Conservation (phyloP, 2,888 invertebrate species). For the Mayetiola destructor region DNA sequence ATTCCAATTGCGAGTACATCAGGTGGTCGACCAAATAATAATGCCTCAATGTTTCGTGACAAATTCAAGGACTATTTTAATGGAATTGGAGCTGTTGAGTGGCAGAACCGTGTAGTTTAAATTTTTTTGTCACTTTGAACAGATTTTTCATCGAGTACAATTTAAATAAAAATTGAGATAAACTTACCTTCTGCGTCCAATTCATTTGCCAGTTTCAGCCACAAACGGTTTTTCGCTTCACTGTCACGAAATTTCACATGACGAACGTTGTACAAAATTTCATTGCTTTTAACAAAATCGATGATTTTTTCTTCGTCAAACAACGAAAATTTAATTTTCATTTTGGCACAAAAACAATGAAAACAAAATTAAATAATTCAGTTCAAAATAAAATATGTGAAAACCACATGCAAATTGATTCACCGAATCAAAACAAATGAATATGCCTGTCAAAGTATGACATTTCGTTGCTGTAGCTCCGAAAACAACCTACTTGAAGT, state of each 20-base stretch:
- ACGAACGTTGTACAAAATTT: neutral
- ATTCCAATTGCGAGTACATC: neutral
- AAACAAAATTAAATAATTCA: neutral
- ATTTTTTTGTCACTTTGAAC: too few species aligned
- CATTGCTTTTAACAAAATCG: neutral
- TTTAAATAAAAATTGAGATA: too few species aligned
- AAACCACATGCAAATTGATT: neutral
- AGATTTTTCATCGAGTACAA: too few species aligned
- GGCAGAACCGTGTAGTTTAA: neutral
- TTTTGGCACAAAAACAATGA: neutral
- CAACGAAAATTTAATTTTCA: neutral
- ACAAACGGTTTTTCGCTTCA: neutral
- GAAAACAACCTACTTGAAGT: too few species aligned
- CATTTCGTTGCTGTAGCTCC: too few species aligned
- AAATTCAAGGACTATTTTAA: neutral
- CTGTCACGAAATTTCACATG: neutral
- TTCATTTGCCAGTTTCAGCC: neutral
- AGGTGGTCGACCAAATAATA: neutral
- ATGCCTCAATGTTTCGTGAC: neutral
- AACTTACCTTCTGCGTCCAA: neutral
- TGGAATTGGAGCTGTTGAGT: neutral
- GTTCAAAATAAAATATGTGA: neutral
- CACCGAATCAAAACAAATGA: too few species aligned
- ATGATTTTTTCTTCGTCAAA: conserved; percentile 4
- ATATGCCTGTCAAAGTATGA: neutral